Conservation (phyloP, 2,888 invertebrate species). For the Fragum fragum region DNA sequence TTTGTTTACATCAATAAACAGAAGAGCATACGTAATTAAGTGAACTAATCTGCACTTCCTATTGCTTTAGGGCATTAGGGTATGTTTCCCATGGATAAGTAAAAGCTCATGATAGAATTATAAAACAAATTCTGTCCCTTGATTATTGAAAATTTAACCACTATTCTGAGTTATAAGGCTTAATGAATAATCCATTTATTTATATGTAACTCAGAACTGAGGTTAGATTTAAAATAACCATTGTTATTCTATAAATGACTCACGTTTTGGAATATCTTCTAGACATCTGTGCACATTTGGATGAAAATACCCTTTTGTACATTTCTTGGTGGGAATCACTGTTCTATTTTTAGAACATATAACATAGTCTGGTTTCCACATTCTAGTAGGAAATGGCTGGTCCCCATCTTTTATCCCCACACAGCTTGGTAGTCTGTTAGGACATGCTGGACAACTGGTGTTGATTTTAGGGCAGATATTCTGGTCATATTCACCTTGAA, state of each 20-base stretch:
- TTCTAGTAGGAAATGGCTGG: conserved; percentile 51
- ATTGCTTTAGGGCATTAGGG: no score
- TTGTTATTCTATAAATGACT: background rate
- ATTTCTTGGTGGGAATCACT: conserved; percentile 60
- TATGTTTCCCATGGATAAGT: no score
- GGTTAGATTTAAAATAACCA: no score
- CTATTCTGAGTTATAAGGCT: no score
- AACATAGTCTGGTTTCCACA: conserved; percentile 52
- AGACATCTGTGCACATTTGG: conserved; percentile 51
- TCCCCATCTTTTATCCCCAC: conserved; percentile 59
- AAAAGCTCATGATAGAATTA: no score
- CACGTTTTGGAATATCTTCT: conserved; percentile 41
- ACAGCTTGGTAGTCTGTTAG: conserved; percentile 66
- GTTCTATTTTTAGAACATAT: conserved; percentile 66
- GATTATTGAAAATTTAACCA: no score
- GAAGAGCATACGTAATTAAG: no score
- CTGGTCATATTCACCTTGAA: conserved; percentile 69
- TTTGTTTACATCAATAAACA: no score
- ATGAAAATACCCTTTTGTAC: conserved; percentile 71
- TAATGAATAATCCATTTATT: no score
- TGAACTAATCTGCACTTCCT: no score
- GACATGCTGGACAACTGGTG: conserved; percentile 63
- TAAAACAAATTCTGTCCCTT: no score
- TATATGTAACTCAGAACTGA: no score
- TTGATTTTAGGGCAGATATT: conserved; percentile 65